Evolutionary conservation across 1,140 invertebrate species (phyloP), one percentile per base, ranked within the genome.

Genomic region (Drosophila teissieri): DNA sequence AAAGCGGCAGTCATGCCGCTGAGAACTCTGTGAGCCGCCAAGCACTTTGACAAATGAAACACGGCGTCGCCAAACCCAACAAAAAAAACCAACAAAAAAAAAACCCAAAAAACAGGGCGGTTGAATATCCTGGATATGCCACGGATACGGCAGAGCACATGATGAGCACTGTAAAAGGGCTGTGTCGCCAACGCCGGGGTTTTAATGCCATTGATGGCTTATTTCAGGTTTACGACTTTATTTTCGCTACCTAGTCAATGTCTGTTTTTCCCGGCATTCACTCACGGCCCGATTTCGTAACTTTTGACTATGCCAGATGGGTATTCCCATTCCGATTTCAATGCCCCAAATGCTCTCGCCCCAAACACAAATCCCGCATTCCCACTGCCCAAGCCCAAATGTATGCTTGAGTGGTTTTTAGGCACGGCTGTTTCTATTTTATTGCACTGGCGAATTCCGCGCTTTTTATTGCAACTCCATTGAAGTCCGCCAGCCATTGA

Each of bases 141-240:
- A 42, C n/a, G 7, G 48, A 15, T n/a, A 17, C 24, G 48, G 27
- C 24, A 27, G 27, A 15, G 27, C 48, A 34, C 48, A 51, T 74
- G 75, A 51, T 55, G 62, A 73, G 55, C 70, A 64, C 65, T 69
- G 79, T 72, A 83, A 76, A 89, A 83, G 63, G 67, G 56, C 70
- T 62, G 69, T 68, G 63, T 70, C 61, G 72, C 73, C 84, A 69
- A 58, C 64, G 77, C 61, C 63, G 42, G 72, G 64, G 84, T 83
- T 88, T 88, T 89, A 89, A 90, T 89, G 84, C 80, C 84, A 89
- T 90, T 89, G 84, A 89, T 89, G 84, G 84, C 84, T 89, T 89
- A 89, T 89, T 89, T 90, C 77, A 84, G 85, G 80, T 89, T 89
- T 89, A 89, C 84, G 84, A 89, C 85, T 89, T 89, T 89, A 89